Base-by-base conservation (phyloP, 2,113 vertebrate species). In the Planiliza haematocheilus region DNA sequence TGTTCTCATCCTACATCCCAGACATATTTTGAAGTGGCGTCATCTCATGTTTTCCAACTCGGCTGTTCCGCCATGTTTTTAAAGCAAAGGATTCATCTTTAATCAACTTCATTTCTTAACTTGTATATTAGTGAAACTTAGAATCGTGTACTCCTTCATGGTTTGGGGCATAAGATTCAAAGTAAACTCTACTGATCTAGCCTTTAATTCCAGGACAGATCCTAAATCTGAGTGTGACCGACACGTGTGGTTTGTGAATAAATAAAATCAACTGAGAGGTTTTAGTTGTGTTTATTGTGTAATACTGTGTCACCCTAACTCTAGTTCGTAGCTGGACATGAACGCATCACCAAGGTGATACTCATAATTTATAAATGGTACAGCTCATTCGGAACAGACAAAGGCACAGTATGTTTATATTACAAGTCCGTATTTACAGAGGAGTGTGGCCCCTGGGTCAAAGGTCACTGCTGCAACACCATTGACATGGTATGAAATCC, bases 391-490 rank as follows among this genome's bases (percentile, higher is more conserved):
- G 52, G 77, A 82, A 82, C 63, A 60, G 24, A 17, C 53, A 67
- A 78, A 81, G 74, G 65, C 66, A 87, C 62, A 38, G 66, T 57
- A 55, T 65, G n/a, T 78, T 81, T 84, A 85, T 85, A 61, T 85
- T 81, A 86, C 69, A 86, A 81, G 56, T 63, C 39, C 79, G 78
- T 90, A 91, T 90, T 84, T 91, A 91, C 91, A 92, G 73, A 82
- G 39, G 56, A 65, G 39, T 51, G 49, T 72, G 69, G 80, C 75
- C 53, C 42, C 60, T 52, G 37, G 62, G 55, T 80, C 55, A 74
- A 77, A 84, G 56, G 71, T 69, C 77, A 74, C 52, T 16, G 45
- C 59, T 41, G 60, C 36, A 77, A 77, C 69, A 66, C 58, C 2
- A 21, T 56, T 7, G 18, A 58, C 59, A 76, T 70, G n/a, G 49